Percentiles rank a stretch among this genome's conserved stretches.
Evolutionary conservation across 1,140 invertebrate species (phyloP).

Genomic region (Laodelphax striatellus): DNA sequence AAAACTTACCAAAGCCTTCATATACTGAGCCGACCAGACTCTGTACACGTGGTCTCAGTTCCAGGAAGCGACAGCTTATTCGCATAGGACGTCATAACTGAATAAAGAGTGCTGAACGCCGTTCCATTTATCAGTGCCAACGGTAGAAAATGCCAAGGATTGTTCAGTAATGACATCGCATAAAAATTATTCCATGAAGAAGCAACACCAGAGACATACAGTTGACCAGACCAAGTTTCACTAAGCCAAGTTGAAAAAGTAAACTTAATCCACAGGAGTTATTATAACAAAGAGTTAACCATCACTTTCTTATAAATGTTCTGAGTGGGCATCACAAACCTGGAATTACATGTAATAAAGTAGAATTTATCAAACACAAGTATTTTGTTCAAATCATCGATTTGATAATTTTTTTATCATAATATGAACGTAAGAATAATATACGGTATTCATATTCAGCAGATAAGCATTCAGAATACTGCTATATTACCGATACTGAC

Average conservation of each 20-base stretch:
- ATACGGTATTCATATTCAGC: no score
- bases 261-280: no score
- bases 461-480: no score
- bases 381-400: no score
- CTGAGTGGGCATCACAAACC: no score
- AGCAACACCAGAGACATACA: conserved; percentile 34
- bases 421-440: no score
- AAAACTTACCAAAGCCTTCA: conserved; percentile 31
- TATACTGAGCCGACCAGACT: conserved; percentile 32
- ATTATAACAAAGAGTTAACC: no score
- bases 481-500: no score
- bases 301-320: no score
- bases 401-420: no score
- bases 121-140: conserved; percentile 40
- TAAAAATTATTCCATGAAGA: conserved; percentile 35
- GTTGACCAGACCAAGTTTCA: conserved; percentile 34
- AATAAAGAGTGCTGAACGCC: conserved; percentile 41
- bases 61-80: conserved; percentile 34
- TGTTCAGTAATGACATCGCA: conserved; percentile 35
- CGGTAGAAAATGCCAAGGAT: conserved; percentile 37
- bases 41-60: conserved; percentile 34
- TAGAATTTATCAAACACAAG: no score
- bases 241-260: conserved; percentile 33
- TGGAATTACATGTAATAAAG: no score
- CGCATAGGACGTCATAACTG: conserved; percentile 37